phyloP scores from a whole-genome alignment of 2,888 invertebrate species.

The Molanna angustata region DNA sequence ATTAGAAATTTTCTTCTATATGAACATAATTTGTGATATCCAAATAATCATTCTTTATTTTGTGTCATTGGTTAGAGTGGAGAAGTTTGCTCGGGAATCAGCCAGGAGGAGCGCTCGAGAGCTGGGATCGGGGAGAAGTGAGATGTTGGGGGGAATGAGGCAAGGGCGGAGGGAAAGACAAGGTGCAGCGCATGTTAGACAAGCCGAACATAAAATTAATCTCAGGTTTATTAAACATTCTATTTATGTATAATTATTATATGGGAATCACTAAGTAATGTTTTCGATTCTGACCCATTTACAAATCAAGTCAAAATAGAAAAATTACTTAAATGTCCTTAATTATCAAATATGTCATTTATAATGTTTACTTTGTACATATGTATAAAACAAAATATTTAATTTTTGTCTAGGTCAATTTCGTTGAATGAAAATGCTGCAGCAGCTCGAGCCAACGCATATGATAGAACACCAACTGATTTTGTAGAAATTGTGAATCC shows the following conservation, averaged over 20 bases:
- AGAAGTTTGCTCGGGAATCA: conserved; percentile 32
- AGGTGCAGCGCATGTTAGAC: conserved; percentile 39
- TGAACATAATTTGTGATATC: too few species aligned
- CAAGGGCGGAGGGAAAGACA: conserved; percentile 20
- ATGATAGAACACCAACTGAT: conserved; percentile 51
- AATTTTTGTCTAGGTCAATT: conserved; percentile 42
- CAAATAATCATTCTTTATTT: background rate
- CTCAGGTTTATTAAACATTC: conserved; percentile 41
- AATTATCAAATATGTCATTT: background rate
- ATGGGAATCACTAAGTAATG: background rate
- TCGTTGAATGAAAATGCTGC: conserved; percentile 47
- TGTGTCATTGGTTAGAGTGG: conserved; percentile 19
- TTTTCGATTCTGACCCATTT: too few species aligned
- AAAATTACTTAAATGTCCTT: background rate
- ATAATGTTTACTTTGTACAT: background rate
- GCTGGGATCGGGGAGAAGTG: conserved; percentile 32
- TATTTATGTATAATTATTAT: background rate
- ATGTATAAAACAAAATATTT: background rate
- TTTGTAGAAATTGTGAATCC: conserved; percentile 44
- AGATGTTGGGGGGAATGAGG: conserved; percentile 7
- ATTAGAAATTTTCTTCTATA: background rate
- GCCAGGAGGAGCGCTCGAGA: conserved; percentile 30
- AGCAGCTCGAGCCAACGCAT: conserved; percentile 39
- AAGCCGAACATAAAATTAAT: conserved; percentile 53
- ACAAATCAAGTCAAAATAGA: background rate